A percentile compares a stretch with the other conserved stretches of the same genome.
These are phyloP conservation scores for Bostrychus sinensis DNA, from an alignment of 2,113 vertebrate species.

Conservation along the genomic window DNA sequence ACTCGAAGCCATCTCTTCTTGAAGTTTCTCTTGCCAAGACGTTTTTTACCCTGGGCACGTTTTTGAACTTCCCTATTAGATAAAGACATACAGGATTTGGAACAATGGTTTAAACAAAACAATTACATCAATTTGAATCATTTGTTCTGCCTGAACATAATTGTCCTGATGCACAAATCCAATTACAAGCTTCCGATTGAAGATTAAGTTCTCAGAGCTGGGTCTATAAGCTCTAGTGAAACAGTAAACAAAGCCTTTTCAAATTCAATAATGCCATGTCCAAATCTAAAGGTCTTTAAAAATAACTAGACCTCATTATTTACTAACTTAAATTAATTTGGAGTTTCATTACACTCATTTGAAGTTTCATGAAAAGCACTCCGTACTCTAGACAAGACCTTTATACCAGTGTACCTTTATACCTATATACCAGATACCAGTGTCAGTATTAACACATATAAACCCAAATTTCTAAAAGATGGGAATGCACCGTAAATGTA, in stretches of 20 bases:
- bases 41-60: conserved; percentile 91
- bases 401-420: no score
- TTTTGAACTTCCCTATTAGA: conserved; percentile 90
- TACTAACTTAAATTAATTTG: no score
- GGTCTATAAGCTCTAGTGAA: background rate
- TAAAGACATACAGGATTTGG: conserved; percentile 19
- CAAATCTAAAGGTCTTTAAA: no score
- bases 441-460: no score
- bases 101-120: background rate
- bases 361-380: background rate
- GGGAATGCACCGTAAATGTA: no score
- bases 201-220: conserved; percentile 1
- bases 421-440: no score
- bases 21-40: conserved; percentile 92
- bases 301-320: no score
- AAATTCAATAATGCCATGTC: no score
- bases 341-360: background rate
- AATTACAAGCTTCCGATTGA: background rate
- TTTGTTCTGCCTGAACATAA: background rate
- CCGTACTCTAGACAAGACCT: no score
- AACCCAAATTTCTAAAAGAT: no score
- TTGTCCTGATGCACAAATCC: background rate
- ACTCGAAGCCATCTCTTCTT: conserved; percentile 96
- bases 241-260: no score
- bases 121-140: background rate